Conservation (phyloP, 1,140 invertebrate genomes). For the Drosophila suzukii region DNA sequence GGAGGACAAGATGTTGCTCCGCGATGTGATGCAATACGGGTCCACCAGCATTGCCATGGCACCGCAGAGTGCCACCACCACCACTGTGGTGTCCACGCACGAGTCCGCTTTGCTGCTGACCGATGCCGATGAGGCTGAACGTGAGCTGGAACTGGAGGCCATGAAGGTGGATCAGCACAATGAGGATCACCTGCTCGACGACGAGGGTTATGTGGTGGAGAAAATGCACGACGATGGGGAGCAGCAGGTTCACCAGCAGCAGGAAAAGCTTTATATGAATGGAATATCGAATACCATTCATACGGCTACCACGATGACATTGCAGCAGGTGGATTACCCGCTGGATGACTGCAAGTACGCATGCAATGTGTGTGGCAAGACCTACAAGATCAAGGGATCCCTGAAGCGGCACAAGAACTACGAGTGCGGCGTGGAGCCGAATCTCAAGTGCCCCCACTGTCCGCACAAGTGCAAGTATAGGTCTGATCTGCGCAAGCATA, state of each 20-base stretch:
- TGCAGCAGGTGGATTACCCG: constrained; percentile 58
- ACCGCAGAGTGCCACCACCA: constrained; percentile 38
- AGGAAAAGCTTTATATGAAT: constrained; percentile 60
- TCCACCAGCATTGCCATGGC: constrained; percentile 62
- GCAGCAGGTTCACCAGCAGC: background rate
- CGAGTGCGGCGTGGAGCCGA: constrained; percentile 87
- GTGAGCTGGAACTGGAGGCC: constrained; percentile 61
- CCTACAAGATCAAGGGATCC: constrained; percentile 86
- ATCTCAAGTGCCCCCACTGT: constrained; percentile 78
- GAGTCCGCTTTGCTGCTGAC: constrained; percentile 63
- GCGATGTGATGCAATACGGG: constrained; percentile 81
- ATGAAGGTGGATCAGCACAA: constrained; percentile 61
- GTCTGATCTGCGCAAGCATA: constrained; percentile 81
- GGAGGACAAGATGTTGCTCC: constrained; percentile 75
- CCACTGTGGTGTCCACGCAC: constrained; percentile 54
- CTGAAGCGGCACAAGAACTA: constrained; percentile 86
- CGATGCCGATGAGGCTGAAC: constrained; percentile 66
- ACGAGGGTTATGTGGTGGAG: constrained; percentile 47
- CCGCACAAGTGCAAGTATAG: constrained; percentile 84
- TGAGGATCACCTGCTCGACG: constrained; percentile 35
- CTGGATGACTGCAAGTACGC: constrained; percentile 80
- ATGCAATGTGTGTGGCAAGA: constrained; percentile 86
- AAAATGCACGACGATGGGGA: constrained; percentile 23
- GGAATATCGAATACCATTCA: constrained; percentile 28
- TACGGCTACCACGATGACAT: constrained; percentile 41